Evolutionary conservation across 1,140 invertebrate species (phyloP).

Genomic region (Triops longicaudatus): DNA sequence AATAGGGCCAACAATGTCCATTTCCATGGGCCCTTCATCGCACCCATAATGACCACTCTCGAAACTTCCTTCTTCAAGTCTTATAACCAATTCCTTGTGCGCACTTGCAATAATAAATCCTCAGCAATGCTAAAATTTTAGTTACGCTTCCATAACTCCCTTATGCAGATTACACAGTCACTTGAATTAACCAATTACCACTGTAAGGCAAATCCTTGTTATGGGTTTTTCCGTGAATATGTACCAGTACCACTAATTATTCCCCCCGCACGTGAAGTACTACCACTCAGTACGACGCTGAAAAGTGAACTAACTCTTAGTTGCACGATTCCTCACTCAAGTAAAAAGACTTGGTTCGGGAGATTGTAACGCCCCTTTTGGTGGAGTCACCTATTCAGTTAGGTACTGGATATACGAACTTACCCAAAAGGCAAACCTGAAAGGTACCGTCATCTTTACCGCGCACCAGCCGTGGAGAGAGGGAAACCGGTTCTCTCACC

Average conservation of each 20-base stretch:
- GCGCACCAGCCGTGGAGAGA: not conserved
- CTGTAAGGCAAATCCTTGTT: not conserved
- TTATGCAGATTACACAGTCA: no score
- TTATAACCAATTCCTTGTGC: no score
- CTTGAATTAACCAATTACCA: no score
- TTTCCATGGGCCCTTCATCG: not conserved
- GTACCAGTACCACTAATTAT: not conserved
- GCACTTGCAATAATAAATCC: no score
- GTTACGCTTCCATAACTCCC: no score
- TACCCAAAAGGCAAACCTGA: not conserved
- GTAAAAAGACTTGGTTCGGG: not conserved
- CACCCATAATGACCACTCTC: not conserved
- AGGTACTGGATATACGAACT: no score
- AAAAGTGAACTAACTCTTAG: not conserved
- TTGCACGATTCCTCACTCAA: not conserved
- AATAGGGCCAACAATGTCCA: not conserved
- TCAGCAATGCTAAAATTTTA: no score
- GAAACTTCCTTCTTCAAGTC: no score
- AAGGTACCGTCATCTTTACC: not conserved
- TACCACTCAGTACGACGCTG: not conserved
- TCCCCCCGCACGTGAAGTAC: not conserved
- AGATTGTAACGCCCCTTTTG: not conserved
- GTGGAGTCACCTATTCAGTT: not conserved
- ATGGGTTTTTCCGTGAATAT: no score
- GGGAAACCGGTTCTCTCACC: constrained; percentile 4